A percentile compares a stretch with the other conserved stretches of the same genome.
Conservation (phyloP, 2,113 vertebrate species). For the Hemiscyllium ocellatum region DNA sequence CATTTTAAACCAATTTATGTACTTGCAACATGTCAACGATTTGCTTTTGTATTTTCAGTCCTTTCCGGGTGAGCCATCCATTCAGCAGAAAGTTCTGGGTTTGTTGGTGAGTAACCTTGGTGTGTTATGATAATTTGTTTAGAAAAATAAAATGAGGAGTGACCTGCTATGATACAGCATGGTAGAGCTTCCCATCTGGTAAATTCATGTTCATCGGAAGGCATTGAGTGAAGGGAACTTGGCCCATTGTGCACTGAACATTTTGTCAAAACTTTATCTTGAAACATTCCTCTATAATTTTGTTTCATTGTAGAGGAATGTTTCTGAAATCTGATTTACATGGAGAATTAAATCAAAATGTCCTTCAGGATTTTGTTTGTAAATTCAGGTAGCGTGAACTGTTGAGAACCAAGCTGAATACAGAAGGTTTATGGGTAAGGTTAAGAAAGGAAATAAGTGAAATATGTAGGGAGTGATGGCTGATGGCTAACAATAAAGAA, state of each 20-base stretch:
- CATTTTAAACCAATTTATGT: neutral
- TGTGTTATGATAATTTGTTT: neutral
- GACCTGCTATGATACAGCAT: neutral
- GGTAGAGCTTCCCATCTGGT: neutral
- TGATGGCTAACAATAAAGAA: too few relatives aligned
- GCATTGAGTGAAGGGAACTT: neutral
- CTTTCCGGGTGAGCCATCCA: constrained; percentile 91
- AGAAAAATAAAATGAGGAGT: neutral
- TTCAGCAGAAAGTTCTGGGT: constrained; percentile 96
- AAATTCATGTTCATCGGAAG: neutral
- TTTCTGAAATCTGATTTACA: neutral
- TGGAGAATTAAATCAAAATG: neutral
- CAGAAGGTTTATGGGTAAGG: too few relatives aligned
- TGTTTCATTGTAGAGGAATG: neutral
- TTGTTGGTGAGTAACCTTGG: constrained; percentile 74
- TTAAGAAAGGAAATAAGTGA: too few relatives aligned
- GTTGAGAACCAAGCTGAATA: too few relatives aligned
- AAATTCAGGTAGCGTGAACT: too few relatives aligned
- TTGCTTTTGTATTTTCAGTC: constrained; percentile 63
- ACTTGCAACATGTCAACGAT: neutral
- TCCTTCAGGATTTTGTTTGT: neutral
- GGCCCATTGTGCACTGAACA: neutral
- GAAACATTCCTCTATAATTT: neutral
- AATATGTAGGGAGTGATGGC: too few relatives aligned
- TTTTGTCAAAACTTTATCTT: neutral